Conservation (phyloP, 2,113 vertebrate species). For the Corvus hawaiiensis region DNA sequence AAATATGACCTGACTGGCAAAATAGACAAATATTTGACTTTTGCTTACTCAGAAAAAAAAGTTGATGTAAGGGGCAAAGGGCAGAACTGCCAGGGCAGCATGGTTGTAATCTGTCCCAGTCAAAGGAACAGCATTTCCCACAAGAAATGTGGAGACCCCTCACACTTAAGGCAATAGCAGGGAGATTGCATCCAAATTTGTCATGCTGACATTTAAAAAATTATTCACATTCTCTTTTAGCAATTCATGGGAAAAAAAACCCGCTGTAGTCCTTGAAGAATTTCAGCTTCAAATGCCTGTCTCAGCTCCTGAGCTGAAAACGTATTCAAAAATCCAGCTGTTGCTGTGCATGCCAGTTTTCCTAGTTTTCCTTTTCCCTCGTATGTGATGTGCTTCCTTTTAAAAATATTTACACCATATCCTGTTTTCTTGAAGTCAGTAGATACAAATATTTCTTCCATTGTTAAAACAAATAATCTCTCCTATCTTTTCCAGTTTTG, state of each 20-base stretch:
- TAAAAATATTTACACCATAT: background rate
- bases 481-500: background rate
- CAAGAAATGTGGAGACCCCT: background rate
- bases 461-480: background rate
- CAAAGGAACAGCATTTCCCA: background rate
- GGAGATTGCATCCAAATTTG: background rate
- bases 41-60: background rate
- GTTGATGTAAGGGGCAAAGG: background rate
- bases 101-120: background rate
- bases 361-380: background rate
- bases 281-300: background rate
- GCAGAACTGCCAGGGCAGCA: background rate
- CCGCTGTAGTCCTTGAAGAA: background rate
- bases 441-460: background rate
- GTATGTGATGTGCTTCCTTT: background rate
- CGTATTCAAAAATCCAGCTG: background rate
- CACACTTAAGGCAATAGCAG: background rate
- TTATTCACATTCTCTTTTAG: background rate
- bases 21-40: background rate
- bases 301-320: background rate
- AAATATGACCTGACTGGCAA: background rate
- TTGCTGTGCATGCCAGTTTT: background rate
- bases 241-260: background rate
- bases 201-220: background rate
- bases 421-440: slow-evolving; percentile 6